Percentiles rank a stretch among this genome's conserved stretches.
Evolutionary conservation across 1,140 invertebrate species (phyloP).

Genomic region (Marisa cornuarietis): DNA sequence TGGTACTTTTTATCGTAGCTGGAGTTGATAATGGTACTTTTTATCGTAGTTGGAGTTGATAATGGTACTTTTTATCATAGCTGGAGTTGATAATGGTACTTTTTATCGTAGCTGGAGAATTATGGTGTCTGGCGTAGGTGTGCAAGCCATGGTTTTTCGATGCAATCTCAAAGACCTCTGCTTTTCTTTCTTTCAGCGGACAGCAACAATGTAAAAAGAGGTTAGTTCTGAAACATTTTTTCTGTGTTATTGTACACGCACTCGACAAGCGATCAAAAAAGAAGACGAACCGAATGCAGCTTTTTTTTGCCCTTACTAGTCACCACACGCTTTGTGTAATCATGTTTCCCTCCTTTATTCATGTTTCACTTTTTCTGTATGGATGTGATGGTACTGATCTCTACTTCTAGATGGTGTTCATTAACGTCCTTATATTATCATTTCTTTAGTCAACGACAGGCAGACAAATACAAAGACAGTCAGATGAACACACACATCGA

Average conservation of each 20-base stretch:
- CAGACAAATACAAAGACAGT: too few species aligned
- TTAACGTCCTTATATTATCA: too few species aligned
- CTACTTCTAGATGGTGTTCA: too few species aligned
- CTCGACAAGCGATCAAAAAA: background rate
- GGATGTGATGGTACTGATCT: too few species aligned
- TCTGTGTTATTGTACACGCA: background rate
- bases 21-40: background rate
- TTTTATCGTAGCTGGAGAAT: background rate
- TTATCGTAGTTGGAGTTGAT: too few species aligned
- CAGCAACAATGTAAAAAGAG: conserved; percentile 12
- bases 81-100: background rate
- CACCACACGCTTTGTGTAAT: background rate
- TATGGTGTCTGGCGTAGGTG: background rate
- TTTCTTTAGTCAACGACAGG: too few species aligned
- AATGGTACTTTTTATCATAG: too few species aligned
- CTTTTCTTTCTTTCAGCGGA: conserved; percentile 11
- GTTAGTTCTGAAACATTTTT: background rate
- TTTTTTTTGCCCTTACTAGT: background rate
- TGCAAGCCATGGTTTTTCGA: background rate
- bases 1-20: background rate
- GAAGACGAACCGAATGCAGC: background rate
- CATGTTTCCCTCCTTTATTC: background rate
- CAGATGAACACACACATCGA: too few species aligned
- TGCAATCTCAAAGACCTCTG: background rate
- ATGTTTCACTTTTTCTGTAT: background rate